These are phyloP conservation scores for Melanerpes formicivorus DNA, from an alignment of 2,113 vertebrate species.

Conservation along the genomic window DNA sequence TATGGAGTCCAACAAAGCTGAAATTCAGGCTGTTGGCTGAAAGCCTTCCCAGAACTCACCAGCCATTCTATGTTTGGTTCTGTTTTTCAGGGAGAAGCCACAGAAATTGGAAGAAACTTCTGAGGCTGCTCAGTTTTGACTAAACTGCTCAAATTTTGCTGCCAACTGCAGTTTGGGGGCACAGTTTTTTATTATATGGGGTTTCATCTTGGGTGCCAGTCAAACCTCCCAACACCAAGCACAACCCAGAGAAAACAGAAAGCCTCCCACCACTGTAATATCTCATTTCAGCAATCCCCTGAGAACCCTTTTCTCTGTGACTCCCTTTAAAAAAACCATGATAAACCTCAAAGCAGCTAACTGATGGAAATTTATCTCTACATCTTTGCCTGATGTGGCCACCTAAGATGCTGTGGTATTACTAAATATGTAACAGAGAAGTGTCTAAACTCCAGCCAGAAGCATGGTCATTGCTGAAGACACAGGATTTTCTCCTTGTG, in stretches of 20 bases:
- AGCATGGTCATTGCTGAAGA: background rate
- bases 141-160: too few species aligned
- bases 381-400: background rate
- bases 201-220: background rate
- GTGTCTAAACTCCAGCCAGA: background rate
- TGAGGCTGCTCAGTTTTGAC: background rate
- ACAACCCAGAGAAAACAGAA: background rate
- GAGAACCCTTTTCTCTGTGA: background rate
- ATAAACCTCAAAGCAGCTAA: background rate
- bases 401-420: background rate
- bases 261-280: background rate
- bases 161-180: background rate
- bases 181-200: background rate
- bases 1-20: background rate
- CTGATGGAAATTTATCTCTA: background rate
- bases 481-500: background rate
- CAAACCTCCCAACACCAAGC: background rate
- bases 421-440: background rate
- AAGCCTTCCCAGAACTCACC: background rate
- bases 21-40: background rate
- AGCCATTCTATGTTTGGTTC: background rate
- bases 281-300: background rate
- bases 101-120: background rate
- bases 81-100: background rate
- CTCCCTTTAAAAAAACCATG: accelerated